phyloP scores from a whole-genome alignment of 2,888 invertebrate species.

The Parochlus steinenii region DNA sequence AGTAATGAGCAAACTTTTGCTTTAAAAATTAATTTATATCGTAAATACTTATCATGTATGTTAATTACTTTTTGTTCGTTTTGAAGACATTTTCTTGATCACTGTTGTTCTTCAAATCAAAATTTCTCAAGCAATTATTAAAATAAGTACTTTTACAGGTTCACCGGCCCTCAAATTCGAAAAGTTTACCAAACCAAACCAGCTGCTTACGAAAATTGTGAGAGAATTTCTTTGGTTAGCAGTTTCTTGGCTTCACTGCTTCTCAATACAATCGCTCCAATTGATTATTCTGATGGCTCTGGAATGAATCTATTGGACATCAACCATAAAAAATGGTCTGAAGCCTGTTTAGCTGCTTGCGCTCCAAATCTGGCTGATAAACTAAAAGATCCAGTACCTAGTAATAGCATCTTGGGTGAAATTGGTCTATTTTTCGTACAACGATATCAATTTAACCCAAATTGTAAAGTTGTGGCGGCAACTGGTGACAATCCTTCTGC shows the following conservation, averaged over 20 bases:
- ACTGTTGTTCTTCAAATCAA: conserved; percentile 67
- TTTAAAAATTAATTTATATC: no score
- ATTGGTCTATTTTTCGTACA: conserved; percentile 68
- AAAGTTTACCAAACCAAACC: conserved; percentile 61
- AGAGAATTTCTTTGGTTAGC: conserved; percentile 82
- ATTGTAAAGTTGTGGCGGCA: conserved; percentile 72
- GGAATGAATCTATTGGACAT: conserved; percentile 94
- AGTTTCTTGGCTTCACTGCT: conserved; percentile 84
- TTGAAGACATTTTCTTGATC: no score
- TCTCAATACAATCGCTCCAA: conserved; percentile 72
- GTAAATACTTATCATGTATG: no score
- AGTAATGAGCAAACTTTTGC: no score
- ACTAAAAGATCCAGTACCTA: conserved; percentile 57
- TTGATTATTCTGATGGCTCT: conserved; percentile 84
- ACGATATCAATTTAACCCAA: conserved; percentile 65
- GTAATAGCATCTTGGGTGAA: conserved; percentile 49
- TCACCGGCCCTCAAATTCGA: conserved; percentile 86
- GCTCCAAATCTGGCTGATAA: conserved; percentile 56
- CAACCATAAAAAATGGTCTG: conserved; percentile 56
- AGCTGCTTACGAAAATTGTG: conserved; percentile 55
- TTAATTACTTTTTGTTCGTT: no score
- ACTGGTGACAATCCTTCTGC: conserved; percentile 93
- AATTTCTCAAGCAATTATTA: conserved; percentile 73
- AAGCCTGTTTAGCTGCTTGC: conserved; percentile 55
- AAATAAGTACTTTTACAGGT: no score